phyloP scores from a whole-genome alignment of 2,113 vertebrate genomes.

The Pluvianellus socialis region DNA sequence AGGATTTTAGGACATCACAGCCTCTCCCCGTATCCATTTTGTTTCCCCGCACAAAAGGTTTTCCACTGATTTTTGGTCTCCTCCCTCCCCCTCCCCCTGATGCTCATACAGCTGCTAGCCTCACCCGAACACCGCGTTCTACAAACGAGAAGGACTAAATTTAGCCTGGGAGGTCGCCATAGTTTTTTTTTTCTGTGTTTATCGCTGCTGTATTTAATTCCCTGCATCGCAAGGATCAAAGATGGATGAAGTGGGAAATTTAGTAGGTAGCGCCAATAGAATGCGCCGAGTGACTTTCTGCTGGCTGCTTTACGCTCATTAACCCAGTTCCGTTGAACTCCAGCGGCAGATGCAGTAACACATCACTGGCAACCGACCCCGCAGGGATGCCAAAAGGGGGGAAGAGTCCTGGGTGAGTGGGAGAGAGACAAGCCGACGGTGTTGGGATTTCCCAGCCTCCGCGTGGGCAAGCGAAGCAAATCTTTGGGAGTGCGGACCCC shows the following conservation, averaged over 20 bases:
- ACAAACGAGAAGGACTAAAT: background rate
- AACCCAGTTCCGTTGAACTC: constrained; percentile 45
- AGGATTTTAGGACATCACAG: background rate
- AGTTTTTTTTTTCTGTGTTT: background rate
- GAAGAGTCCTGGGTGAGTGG: background rate
- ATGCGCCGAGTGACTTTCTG: background rate
- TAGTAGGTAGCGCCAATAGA: background rate
- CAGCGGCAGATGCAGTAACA: background rate
- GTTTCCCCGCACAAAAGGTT: background rate
- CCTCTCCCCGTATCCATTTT: background rate
- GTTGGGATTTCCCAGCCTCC: background rate
- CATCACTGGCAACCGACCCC: background rate
- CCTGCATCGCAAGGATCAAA: background rate
- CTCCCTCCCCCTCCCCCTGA: background rate
- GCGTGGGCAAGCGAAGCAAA: rapidly evolving
- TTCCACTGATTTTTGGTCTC: background rate
- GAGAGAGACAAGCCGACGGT: background rate
- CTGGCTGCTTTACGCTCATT: background rate
- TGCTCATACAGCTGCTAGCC: background rate
- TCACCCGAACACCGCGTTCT: rapidly evolving
- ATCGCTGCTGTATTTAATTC: background rate
- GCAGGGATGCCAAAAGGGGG: background rate
- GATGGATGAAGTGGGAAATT: background rate
- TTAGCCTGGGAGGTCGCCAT: background rate
- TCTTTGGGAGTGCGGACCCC: background rate